These are phyloP conservation scores for Perithous albicinctus DNA, from an alignment of 2,888 invertebrate species.

Conservation along the genomic window DNA sequence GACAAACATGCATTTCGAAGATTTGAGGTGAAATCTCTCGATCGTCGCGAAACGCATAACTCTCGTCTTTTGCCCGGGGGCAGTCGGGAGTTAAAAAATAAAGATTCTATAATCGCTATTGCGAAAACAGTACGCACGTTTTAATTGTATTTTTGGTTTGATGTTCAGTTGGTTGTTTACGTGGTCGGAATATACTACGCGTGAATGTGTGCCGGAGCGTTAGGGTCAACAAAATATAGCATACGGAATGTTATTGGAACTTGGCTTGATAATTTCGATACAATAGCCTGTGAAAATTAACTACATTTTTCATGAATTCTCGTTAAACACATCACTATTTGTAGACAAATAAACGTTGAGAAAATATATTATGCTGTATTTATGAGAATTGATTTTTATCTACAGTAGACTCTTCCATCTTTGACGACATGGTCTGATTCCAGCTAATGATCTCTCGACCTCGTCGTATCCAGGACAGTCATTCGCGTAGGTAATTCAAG, in stretches of 20 bases:
- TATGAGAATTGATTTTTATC: constrained; percentile 76
- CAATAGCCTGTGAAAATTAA: not conserved
- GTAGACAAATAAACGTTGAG: not conserved
- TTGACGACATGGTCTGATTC: constrained; percentile 68
- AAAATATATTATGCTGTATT: constrained; percentile 30
- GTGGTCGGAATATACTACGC: not conserved
- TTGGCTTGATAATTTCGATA: constrained; percentile 2
- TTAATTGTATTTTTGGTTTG: not conserved
- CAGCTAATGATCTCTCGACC: constrained; percentile 54
- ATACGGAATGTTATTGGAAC: constrained; percentile 7
- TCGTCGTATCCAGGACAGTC: constrained; percentile 43
- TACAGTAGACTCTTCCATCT: constrained; percentile 73
- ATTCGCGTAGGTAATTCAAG: not conserved
- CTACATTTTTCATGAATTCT: not conserved
- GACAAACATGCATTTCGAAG: too few species aligned
- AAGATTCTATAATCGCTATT: too few species aligned
- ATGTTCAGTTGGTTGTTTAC: not conserved
- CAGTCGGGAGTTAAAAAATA: too few species aligned
- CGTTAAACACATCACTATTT: not conserved
- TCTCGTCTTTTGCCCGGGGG: too few species aligned
- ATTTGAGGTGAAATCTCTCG: too few species aligned
- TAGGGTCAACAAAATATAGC: not conserved
- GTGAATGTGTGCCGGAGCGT: constrained; percentile 15
- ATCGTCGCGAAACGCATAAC: too few species aligned
- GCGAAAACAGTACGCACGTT: too few species aligned